A percentile compares a stretch with the other conserved stretches of the same genome.
phyloP scores from a whole-genome alignment of 30 jellyfish, hydroid and myxozoan species.

The Pelagia noctiluca region DNA sequence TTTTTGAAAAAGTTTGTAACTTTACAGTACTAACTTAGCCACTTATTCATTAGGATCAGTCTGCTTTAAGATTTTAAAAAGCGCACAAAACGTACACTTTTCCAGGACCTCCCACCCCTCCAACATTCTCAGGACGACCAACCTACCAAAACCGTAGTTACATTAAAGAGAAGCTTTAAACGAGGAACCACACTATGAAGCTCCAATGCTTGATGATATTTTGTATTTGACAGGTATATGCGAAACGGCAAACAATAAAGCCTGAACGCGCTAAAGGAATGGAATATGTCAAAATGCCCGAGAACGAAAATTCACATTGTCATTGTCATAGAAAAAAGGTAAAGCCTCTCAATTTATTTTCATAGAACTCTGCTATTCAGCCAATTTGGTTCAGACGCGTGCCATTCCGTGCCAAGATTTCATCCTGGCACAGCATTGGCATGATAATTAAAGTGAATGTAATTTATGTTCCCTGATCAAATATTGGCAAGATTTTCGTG shows the following conservation, averaged over 20 bases:
- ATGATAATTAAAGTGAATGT: too few species aligned
- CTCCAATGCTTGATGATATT: background rate
- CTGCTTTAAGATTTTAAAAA: background rate
- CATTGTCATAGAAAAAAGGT: conserved; percentile 39
- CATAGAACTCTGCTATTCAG: too few species aligned
- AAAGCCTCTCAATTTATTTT: too few species aligned
- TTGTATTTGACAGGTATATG: conserved; percentile 65
- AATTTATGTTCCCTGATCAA: too few species aligned
- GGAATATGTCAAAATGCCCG: conserved; percentile 68
- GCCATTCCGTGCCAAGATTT: too few species aligned
- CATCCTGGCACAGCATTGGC: too few species aligned
- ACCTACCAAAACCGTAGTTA: background rate
- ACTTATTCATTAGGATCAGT: background rate
- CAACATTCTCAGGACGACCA: background rate
- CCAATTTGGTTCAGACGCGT: too few species aligned
- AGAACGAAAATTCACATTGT: conserved; percentile 32
- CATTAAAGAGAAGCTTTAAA: too few species aligned
- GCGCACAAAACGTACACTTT: background rate
- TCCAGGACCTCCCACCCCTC: background rate
- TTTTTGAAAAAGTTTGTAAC: too few species aligned
- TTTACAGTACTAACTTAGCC: too few species aligned
- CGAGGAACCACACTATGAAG: background rate
- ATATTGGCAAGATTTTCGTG: too few species aligned
- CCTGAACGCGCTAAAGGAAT: conserved; percentile 67
- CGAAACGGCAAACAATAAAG: conserved; percentile 60